phyloP scores from a whole-genome alignment of 2,888 invertebrate genomes.

The Tridacna gigas region DNA sequence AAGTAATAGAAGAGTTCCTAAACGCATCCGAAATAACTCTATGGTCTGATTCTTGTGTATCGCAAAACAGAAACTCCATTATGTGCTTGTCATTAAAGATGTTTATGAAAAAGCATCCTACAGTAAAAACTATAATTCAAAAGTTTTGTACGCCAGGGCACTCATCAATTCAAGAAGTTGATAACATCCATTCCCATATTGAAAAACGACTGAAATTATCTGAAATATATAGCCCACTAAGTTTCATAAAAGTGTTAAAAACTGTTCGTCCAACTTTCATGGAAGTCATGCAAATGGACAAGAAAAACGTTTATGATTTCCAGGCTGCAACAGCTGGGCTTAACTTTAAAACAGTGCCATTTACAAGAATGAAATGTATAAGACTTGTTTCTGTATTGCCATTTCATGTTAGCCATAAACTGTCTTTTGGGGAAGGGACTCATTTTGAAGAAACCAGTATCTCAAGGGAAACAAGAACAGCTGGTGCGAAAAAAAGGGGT shows the following conservation, averaged over 20 bases:
- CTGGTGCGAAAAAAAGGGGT: not conserved
- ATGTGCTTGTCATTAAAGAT: constrained; percentile 30
- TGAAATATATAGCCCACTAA: not conserved
- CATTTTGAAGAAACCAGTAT: not conserved
- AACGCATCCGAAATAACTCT: constrained; percentile 23
- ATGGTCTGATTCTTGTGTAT: constrained; percentile 52
- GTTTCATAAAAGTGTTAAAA: constrained; percentile 2
- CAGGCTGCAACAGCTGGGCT: not conserved
- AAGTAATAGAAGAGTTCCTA: constrained; percentile 17
- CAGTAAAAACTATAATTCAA: no score
- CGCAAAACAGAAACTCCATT: constrained; percentile 55
- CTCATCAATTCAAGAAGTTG: no score
- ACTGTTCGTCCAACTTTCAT: not conserved
- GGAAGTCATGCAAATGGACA: not conserved
- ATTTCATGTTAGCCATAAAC: not conserved
- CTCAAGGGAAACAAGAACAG: constrained; percentile 2
- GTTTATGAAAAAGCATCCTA: no score
- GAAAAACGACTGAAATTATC: not conserved
- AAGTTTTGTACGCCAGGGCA: no score
- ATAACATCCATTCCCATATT: not conserved
- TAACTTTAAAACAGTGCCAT: not conserved
- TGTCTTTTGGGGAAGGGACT: not conserved
- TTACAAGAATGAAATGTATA: no score
- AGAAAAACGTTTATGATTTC: not conserved
- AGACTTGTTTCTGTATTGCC: no score